These are phyloP conservation scores for Zaprionus kolodkinae DNA, from an alignment of 1,140 invertebrate genomes.

Conservation along the genomic window DNA sequence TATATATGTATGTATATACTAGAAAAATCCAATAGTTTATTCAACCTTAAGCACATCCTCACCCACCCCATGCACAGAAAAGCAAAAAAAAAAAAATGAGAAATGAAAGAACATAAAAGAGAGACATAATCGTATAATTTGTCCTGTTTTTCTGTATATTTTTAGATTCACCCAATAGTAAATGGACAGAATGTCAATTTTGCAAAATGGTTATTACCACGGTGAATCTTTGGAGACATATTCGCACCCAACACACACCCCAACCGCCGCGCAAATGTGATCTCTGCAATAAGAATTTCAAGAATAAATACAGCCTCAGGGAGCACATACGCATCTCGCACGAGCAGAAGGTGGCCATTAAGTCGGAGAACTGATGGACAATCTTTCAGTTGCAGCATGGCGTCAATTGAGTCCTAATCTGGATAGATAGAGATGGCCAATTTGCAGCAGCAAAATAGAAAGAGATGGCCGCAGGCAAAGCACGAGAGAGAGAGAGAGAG, in stretches of 20 bases:
- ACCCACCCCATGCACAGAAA: no score
- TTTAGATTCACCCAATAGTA: constrained; percentile 84
- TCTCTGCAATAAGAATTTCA: constrained; percentile 84
- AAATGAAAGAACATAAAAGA: not conserved
- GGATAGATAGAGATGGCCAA: constrained; percentile 3
- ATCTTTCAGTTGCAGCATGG: constrained; percentile 57
- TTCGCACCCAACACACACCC: constrained; percentile 84
- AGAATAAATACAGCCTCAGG: constrained; percentile 83
- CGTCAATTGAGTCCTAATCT: constrained; percentile 26
- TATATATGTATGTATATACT: constrained; percentile 4
- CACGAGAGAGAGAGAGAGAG: constrained; percentile 22
- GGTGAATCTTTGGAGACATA: constrained; percentile 85
- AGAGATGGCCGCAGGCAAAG: not conserved
- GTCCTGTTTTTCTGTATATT: constrained; percentile 83
- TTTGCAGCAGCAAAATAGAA: not conserved
- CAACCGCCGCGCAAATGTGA: constrained; percentile 84
- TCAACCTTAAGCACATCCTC: not conserved
- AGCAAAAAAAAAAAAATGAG: not conserved
- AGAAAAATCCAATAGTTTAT: not conserved
- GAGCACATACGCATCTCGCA: constrained; percentile 84
- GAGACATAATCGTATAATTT: constrained; percentile 54
- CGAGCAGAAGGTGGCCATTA: constrained; percentile 79
- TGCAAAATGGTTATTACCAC: constrained; percentile 84
- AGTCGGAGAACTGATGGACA: constrained; percentile 81
- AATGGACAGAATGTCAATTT: constrained; percentile 85